These are phyloP conservation scores for Cyanoramphus novaezelandiae DNA, from an alignment of 2,113 vertebrate genomes.

Conservation along the genomic window DNA sequence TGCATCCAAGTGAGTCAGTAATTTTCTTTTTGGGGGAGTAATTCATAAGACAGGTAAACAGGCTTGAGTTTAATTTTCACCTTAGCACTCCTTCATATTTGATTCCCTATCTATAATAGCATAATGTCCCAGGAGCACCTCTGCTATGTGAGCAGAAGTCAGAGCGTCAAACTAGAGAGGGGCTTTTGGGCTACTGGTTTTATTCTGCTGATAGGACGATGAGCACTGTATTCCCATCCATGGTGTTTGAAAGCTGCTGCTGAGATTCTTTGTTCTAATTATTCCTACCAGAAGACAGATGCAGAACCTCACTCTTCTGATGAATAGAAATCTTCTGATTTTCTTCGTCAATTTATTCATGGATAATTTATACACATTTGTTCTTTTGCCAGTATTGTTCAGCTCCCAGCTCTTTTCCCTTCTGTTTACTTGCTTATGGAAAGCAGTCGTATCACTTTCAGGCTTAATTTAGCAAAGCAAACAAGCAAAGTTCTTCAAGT, in stretches of 20 bases:
- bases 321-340: slow-evolving; percentile 12
- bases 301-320: neutral
- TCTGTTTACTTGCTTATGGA: slow-evolving; percentile 24
- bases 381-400: slow-evolving; percentile 44
- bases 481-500: neutral
- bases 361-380: slow-evolving; percentile 39
- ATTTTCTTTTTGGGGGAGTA: neutral
- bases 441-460: slow-evolving; percentile 10
- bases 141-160: neutral
- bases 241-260: neutral
- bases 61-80: neutral
- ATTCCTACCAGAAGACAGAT: neutral
- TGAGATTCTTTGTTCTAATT: neutral
- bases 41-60: neutral
- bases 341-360: slow-evolving; percentile 21
- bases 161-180: neutral
- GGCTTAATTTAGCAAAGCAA: slow-evolving; percentile 45
- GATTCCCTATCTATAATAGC: neutral
- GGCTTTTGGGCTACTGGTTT: neutral
- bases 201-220: neutral
- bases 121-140: neutral
- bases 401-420: neutral
- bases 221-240: neutral
- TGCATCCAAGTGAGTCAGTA: neutral
- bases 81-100: neutral